Percentiles rank a stretch among this genome's conserved stretches.
phyloP scores from a whole-genome alignment of 2,888 invertebrate genomes.

The Acleris sparsana region DNA sequence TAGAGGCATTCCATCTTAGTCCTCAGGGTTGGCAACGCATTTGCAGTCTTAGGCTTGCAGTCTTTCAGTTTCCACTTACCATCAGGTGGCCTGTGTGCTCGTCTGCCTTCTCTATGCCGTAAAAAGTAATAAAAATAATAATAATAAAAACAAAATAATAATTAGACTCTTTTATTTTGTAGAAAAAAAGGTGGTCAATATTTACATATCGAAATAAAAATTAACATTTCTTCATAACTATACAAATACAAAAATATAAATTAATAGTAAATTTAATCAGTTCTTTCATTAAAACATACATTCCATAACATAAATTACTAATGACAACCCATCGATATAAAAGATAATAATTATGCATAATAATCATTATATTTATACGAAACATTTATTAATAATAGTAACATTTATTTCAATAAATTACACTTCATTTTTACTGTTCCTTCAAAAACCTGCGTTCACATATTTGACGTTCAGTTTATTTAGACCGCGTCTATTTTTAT shows the following conservation, averaged over 20 bases:
- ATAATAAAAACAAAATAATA: too few species aligned
- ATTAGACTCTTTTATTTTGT: constrained; percentile 27
- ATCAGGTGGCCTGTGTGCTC: too few species aligned
- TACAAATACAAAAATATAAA: constrained; percentile 45
- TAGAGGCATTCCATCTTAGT: too few species aligned
- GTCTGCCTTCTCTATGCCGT: too few species aligned
- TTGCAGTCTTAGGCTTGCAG: too few species aligned
- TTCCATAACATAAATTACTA: constrained; percentile 22
- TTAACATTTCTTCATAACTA: constrained; percentile 29
- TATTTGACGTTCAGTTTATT: not conserved
- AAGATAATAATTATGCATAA: not conserved
- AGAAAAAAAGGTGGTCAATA: constrained; percentile 34
- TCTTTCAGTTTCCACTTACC: too few species aligned
- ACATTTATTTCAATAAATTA: constrained; percentile 23
- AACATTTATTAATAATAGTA: constrained; percentile 11
- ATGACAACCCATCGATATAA: constrained; percentile 15
- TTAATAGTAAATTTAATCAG: constrained; percentile 54
- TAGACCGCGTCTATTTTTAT: constrained; percentile 1
- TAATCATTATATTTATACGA: constrained; percentile 6
- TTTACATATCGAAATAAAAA: constrained; percentile 31
- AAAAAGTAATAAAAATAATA: too few species aligned
- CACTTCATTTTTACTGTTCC: constrained; percentile 12
- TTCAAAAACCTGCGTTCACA: constrained; percentile 4
- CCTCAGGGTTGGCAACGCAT: too few species aligned
- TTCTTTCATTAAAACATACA: constrained; percentile 53